Percentiles rank a stretch among this genome's conserved stretches.
Evolutionary conservation across 2,797 vertebrate species (phyloP).

Genomic region (Valencia hispanica): DNA sequence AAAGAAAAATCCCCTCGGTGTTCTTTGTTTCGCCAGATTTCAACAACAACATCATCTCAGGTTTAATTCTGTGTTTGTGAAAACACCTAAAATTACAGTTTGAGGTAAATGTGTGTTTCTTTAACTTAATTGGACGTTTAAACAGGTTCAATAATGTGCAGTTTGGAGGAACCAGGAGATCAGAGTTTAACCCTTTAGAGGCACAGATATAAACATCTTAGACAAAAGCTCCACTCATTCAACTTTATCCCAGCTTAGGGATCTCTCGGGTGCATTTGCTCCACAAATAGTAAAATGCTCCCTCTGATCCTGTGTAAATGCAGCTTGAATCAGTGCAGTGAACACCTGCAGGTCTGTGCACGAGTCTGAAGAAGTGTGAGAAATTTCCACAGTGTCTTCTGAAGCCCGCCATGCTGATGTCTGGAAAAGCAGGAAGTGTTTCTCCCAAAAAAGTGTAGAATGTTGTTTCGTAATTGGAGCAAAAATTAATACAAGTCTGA

Average conservation of each 20-base stretch:
- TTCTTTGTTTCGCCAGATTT: slow-evolving; percentile 39
- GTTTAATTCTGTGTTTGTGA: slow-evolving; percentile 24
- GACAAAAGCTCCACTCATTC: slow-evolving; percentile 15
- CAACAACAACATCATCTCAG: slow-evolving; percentile 18
- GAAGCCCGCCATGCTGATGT: not conserved
- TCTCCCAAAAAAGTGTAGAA: not conserved
- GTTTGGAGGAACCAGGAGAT: slow-evolving; percentile 47
- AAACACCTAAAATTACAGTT: slow-evolving; percentile 54
- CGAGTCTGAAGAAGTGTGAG: slow-evolving; percentile 35
- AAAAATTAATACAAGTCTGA: not conserved
- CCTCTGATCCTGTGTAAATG: slow-evolving; percentile 41
- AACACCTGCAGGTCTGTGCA: slow-evolving; percentile 54
- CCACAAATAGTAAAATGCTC: slow-evolving; percentile 45
- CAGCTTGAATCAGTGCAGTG: slow-evolving; percentile 36
- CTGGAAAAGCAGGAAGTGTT: not conserved
- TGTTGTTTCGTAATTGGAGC: not conserved
- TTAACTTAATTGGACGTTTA: slow-evolving; percentile 29
- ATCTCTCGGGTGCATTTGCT: slow-evolving; percentile 39
- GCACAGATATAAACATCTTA: slow-evolving; percentile 18
- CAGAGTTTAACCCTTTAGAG: slow-evolving; percentile 29
- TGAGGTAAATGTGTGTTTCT: slow-evolving; percentile 22
- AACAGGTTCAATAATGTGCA: slow-evolving; percentile 18
- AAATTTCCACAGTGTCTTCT: slow-evolving; percentile 19
- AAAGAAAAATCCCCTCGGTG: slow-evolving; percentile 4
- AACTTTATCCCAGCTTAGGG: slow-evolving; percentile 25